Evolutionary conservation across 2,888 invertebrate species (phyloP), one percentile per base, ranked within the genome.

Genomic region (Cephus sareptanus): DNA sequence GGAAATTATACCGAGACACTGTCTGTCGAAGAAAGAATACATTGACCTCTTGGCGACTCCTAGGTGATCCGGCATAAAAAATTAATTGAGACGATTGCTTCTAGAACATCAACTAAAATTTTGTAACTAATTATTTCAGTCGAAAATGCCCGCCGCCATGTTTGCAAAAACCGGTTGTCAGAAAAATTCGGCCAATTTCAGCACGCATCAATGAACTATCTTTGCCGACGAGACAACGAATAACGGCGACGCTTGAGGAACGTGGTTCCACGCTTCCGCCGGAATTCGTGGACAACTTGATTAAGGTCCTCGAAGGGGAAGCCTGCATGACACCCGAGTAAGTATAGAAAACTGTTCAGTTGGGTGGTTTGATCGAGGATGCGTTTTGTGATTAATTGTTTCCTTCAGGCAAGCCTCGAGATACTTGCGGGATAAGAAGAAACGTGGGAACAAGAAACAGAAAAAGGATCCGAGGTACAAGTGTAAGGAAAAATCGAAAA

Each of bases 281-380:
- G 1, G 82, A 86, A 34, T 80, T 89, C 37, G 77, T 90, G 6
- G 86, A 89, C 31, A 87, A 88, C 81, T 84, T 91, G 35, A 83
- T 89, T 3, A 86, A 85, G 73, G 81, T 85, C 4, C 71, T 90
- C 31, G 90, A 91, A 78, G 82, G 79, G 6, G 87, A 87, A 79
- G 83, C 89, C 1, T 88, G 88, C 31, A 78, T 91, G 34, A 87
- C 89, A 4, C 89, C 91, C 4, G 90, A 91, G 91, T 91, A 90
- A 88, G 23, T 56, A 23, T 2, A 9, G 9, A 23, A 56, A 56
- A 56, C 9, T 23, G 9, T 56, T 1, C 9, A 56, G 2, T 0
- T 9, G 56, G 23, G 6, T 3, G 9, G 23, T 9, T 9, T 1
- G 56, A 56, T 56, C 23, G 23, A 9, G 0, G 23, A 9, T 56